phyloP scores from a whole-genome alignment of 2,888 invertebrate species.

The Eristalinus aeneus region DNA sequence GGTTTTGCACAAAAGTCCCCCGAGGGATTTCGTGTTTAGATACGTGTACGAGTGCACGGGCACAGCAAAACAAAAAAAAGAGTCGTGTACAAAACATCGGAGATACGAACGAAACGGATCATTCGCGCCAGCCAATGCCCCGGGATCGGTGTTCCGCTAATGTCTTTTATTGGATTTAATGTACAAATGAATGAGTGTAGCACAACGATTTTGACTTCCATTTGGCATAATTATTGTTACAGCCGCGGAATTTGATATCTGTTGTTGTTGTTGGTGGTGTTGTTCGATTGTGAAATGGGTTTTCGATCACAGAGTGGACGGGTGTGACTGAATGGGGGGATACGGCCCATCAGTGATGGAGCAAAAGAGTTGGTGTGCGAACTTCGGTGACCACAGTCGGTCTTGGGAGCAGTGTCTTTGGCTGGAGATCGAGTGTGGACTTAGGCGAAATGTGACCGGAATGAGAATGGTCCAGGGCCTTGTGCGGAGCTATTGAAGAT shows the following conservation, averaged over 20 bases:
- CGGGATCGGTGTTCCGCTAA: slow-evolving; percentile 43
- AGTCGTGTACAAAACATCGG: slow-evolving; percentile 38
- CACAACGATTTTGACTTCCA: slow-evolving; percentile 35
- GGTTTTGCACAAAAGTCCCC: slow-evolving; percentile 40
- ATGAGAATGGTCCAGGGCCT: no score
- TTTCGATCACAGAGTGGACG: not conserved
- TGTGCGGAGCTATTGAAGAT: no score
- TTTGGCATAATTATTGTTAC: slow-evolving; percentile 15
- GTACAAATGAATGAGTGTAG: slow-evolving; percentile 53
- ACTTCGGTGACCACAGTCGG: not conserved
- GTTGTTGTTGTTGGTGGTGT: not conserved
- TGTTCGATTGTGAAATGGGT: not conserved
- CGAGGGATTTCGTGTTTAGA: slow-evolving; percentile 59
- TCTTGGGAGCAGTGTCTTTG: no score
- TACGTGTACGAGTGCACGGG: slow-evolving; percentile 19
- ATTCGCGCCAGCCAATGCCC: slow-evolving; percentile 21
- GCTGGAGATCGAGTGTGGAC: no score
- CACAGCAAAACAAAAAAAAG: not conserved
- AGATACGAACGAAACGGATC: slow-evolving; percentile 5
- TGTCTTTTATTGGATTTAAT: slow-evolving; percentile 57
- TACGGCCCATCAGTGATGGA: no score
- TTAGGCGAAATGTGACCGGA: no score
- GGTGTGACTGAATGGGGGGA: not conserved
- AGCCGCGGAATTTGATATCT: not conserved
- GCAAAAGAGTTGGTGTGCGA: not conserved